phyloP scores from a whole-genome alignment of 1,140 invertebrate species.

The Campoletis sonorensis region DNA sequence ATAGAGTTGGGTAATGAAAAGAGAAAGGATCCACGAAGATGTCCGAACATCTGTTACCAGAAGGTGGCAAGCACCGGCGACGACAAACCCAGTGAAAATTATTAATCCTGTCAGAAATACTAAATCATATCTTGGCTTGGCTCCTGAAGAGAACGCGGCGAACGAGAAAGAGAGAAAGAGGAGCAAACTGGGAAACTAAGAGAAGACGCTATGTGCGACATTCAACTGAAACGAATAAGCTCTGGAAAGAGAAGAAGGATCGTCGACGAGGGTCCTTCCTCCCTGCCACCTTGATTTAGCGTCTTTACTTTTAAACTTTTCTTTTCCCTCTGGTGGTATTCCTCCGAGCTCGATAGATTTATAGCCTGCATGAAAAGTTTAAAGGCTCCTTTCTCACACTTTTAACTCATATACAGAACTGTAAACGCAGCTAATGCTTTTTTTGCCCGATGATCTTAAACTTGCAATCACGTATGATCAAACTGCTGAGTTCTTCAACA shows the following conservation, averaged over 20 bases:
- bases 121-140: slow-evolving; percentile 65
- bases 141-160: slow-evolving; percentile 12
- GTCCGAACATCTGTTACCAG: slow-evolving; percentile 68
- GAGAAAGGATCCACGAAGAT: slow-evolving; percentile 58
- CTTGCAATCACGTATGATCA: neutral
- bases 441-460: neutral
- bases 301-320: slow-evolving; percentile 59
- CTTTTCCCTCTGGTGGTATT: slow-evolving; percentile 19
- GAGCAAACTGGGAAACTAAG: too few species aligned
- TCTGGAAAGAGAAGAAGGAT: slow-evolving; percentile 35
- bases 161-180: slow-evolving; percentile 27
- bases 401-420: too few species aligned
- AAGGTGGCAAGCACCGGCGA: slow-evolving; percentile 38
- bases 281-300: slow-evolving; percentile 67
- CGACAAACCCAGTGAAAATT: slow-evolving; percentile 61
- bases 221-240: slow-evolving; percentile 40
- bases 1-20: neutral
- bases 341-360: slow-evolving; percentile 41
- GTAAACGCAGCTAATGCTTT: neutral
- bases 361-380: slow-evolving; percentile 42
- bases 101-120: slow-evolving; percentile 72
- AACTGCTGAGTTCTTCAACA: too few species aligned
- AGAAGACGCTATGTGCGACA: slow-evolving; percentile 27
- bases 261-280: slow-evolving; percentile 48
- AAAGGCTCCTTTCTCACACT: too few species aligned